Evolutionary conservation across 1,140 invertebrate species (phyloP), one percentile per base, ranked within the genome.

Genomic region (Drosophila nikananu): DNA sequence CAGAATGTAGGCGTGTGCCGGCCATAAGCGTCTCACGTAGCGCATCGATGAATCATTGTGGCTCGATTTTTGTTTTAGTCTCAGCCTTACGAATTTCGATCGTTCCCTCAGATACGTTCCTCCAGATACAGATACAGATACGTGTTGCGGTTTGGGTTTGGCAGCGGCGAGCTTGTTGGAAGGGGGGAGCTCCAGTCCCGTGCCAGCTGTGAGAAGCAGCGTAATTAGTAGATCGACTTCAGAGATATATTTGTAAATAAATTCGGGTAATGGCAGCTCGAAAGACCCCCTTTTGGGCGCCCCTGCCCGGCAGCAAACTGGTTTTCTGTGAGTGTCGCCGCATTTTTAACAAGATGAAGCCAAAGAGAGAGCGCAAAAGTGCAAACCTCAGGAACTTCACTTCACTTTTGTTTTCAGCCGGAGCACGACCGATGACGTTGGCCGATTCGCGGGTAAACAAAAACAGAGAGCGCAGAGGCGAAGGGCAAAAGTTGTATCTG

Each of bases 331-430:
- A 41, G 60, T 49, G 41, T 25, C 65, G 68, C 68, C 52, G 37
- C 30, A 48, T 71, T 71, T 71, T 57, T 58, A 30, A 27, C 66
- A 72, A 72, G 55, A 72, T 57, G 54, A 72, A 49, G 32, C 54
- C 2, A 25, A 49, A 17, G 39, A 52, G 30, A 54, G 58, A 74
- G 48, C 35, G 27, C 19, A 64, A 60, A 79, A 79, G 37, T 63
- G 61, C 59, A 71, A 63, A 58, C 64, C 70, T 64, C 61, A 83
- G 81, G 51, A 77, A 86, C 67, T 83, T 86, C 72, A 86, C 72
- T 80, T 86, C 80, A 84, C 82, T 86, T 89, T 86, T 86, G 72
- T 83, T 89, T 86, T 86, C 79, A 54, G 54, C 32, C 35, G 27
- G 42, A 46, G 41, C 19, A 63, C 71, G 2, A 79, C 46, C 58